These are phyloP conservation scores for Pherbina coryleti DNA, from an alignment of 2,888 invertebrate genomes.

Conservation along the genomic window DNA sequence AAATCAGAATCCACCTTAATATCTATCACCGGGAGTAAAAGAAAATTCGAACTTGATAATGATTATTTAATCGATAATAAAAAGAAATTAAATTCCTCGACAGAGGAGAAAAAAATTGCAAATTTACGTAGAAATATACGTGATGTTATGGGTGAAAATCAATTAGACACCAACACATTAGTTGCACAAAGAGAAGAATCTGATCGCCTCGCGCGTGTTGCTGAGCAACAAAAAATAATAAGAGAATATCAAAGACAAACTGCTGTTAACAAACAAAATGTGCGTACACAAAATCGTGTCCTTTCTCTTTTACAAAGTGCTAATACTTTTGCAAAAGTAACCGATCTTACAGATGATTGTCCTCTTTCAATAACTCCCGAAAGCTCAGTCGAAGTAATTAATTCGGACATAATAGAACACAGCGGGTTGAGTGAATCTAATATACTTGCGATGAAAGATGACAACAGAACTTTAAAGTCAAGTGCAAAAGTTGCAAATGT, in stretches of 20 bases:
- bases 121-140: slow-evolving; percentile 89
- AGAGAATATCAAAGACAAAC: slow-evolving; percentile 86
- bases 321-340: slow-evolving; percentile 70
- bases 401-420: slow-evolving; percentile 19
- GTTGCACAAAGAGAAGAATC: slow-evolving; percentile 94
- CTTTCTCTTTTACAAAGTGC: slow-evolving; percentile 81
- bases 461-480: not conserved
- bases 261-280: slow-evolving; percentile 76
- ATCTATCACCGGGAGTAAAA: not conserved
- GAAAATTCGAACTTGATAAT: slow-evolving; percentile 14
- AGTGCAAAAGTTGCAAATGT: slow-evolving; percentile 18
- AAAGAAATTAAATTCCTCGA: not conserved
- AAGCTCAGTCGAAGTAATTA: not conserved
- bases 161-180: slow-evolving; percentile 91
- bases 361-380: not conserved
- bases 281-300: slow-evolving; percentile 78
- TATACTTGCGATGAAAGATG: not conserved
- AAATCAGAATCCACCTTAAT: not conserved
- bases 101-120: slow-evolving; percentile 62
- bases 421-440: not conserved
- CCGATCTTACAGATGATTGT: slow-evolving; percentile 31
- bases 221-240: slow-evolving; percentile 86
- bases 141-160: slow-evolving; percentile 93
- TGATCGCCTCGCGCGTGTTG: slow-evolving; percentile 86
- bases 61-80: slow-evolving; percentile 1